Evolutionary conservation across 2,797 vertebrate genomes (phyloP), one percentile per base, ranked within the genome.

Genomic region (Vultur gryphus): DNA sequence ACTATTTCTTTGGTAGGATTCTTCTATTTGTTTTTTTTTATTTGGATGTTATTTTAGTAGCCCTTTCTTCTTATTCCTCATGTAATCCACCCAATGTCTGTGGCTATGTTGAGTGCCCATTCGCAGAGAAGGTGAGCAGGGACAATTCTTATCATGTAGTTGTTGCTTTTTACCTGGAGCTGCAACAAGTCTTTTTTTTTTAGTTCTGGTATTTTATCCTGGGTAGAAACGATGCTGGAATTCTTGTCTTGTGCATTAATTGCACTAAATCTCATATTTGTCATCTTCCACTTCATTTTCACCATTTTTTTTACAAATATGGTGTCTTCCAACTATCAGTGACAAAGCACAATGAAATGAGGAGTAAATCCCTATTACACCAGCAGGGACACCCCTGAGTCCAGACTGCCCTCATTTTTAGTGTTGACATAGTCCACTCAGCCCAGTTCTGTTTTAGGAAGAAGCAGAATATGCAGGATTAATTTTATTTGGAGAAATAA

Each of bases 41-140:
- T 61, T 62, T 69, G 33, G 12, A 24, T 76, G 31, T 10, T 54
- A 43, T 72, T 83, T 95, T 72, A 69, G 33, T 23, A 41, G 18
- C 4, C 2, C 18, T 78, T 90, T 84, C 37, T 82, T 84, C 37
- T 69, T 19, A 20, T 83, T 77, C 21, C 19, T 89, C 6, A 16
- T 20, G 2, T 33, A 79, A 79, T 48, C 14, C 11, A 46, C 29
- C 2, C 41, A 57, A 4, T 16, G 12, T 28, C n/a, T 78, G 21
- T 35, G 1, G 0, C 7, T 35, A 9, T 21, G 14, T 9, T 49
- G 61, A 43, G 10, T 59, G 13, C 11, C 5, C 7, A 6, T 75
- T 72, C 16, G 67, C 3, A 11, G 33, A 82, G 29, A 8, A 64
- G 4, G 4, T 37, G 26, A 72, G 7, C 21, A 39, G 5, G 5